Percentiles rank a stretch among this genome's conserved stretches.
These are phyloP conservation scores for Hylyphantes graminicola DNA, from an alignment of 1,140 invertebrate species.

Conservation along the genomic window DNA sequence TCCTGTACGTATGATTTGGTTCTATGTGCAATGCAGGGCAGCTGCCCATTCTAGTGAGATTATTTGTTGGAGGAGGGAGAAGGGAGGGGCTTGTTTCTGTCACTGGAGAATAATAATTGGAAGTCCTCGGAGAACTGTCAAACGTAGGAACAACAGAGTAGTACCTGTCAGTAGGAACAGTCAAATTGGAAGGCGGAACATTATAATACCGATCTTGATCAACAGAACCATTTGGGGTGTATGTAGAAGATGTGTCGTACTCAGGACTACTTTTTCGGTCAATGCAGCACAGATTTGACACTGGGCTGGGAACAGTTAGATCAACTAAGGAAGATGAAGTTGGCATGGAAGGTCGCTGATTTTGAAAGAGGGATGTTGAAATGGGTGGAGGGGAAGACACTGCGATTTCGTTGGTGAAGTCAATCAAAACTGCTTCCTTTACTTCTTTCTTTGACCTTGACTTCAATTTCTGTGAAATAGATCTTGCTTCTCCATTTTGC, in stretches of 20 bases:
- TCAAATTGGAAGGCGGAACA: constrained; percentile 35
- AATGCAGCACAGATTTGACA: constrained; percentile 15
- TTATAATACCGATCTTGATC: constrained; percentile 52
- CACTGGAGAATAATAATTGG: constrained; percentile 52
- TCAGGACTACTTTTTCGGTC: constrained; percentile 38
- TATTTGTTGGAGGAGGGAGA: not conserved
- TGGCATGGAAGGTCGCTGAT: not conserved
- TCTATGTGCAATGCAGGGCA: constrained; percentile 37
- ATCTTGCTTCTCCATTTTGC: constrained; percentile 23
- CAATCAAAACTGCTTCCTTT: constrained; percentile 67
- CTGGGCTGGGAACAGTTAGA: constrained; percentile 23
- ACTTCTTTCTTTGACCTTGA: constrained; percentile 33
- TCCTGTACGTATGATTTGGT: not conserved
- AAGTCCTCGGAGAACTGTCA: constrained; percentile 4
- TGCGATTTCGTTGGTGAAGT: constrained; percentile 66
- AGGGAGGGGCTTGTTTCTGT: constrained; percentile 43
- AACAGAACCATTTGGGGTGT: not conserved
- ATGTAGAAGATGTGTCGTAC: constrained; percentile 54
- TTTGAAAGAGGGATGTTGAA: constrained; percentile 1
- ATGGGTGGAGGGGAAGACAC: constrained; percentile 27
- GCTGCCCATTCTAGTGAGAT: constrained; percentile 48
- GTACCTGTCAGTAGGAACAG: constrained; percentile 32
- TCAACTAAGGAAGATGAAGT: constrained; percentile 49
- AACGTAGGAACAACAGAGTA: constrained; percentile 53
- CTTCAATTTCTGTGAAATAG: constrained; percentile 6